Conservation (phyloP, 2,113 vertebrate species). For the Oreochromis niloticus region DNA sequence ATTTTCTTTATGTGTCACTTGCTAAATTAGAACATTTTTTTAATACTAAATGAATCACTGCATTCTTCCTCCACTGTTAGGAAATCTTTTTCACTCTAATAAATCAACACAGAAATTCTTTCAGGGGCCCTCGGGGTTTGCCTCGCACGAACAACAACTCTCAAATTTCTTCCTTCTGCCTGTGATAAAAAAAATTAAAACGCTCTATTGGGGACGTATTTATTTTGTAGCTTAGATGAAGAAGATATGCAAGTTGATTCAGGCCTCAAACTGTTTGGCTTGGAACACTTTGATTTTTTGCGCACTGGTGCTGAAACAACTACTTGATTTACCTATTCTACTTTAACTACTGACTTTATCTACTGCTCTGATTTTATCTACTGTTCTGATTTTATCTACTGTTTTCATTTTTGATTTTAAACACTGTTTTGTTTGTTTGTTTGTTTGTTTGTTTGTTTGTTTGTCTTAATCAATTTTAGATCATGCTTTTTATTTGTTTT, state of each 20-base stretch:
- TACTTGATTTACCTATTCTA: neutral
- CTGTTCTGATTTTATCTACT: no score
- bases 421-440: no score
- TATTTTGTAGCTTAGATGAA: neutral
- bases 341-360: no score
- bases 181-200: neutral
- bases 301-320: neutral
- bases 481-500: no score
- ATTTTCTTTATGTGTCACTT: neutral
- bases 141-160: neutral
- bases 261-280: neutral
- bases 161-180: neutral
- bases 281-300: neutral
- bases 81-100: neutral
- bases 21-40: neutral
- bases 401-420: no score
- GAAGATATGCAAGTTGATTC: conserved; percentile 12
- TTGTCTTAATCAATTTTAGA: no score
- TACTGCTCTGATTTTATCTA: no score
- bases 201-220: neutral
- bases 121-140: conserved; percentile 17
- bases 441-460: no score
- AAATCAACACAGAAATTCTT: conserved; percentile 18
- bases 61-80: neutral
- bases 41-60: neutral